A percentile compares a stretch with the other conserved stretches of the same genome.
Evolutionary conservation across 2,888 invertebrate genomes (phyloP).

Genomic region (Drosophila phalerata): DNA sequence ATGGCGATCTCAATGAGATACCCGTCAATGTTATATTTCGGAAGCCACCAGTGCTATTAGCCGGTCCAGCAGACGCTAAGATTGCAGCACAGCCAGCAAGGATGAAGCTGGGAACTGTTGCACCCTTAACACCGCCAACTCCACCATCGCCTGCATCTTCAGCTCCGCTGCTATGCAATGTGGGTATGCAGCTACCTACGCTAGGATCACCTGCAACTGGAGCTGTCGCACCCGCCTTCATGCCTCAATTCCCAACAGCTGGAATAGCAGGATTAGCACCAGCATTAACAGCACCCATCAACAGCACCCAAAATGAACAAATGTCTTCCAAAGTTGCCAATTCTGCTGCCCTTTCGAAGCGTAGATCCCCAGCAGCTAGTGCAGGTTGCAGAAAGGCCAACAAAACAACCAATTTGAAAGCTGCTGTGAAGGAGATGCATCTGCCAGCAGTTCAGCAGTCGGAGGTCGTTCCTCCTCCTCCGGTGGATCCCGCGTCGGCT

Average conservation of each 20-base stretch:
- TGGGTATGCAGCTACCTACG: constrained; percentile 14
- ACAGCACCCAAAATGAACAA: constrained; percentile 63
- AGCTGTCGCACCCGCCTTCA: constrained; percentile 40
- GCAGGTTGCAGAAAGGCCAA: constrained; percentile 45
- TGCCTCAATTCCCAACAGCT: constrained; percentile 23
- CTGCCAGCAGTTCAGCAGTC: constrained; percentile 14
- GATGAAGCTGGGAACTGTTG: constrained; percentile 45
- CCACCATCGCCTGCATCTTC: constrained; percentile 62
- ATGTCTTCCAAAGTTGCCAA: constrained; percentile 78
- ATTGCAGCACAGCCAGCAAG: constrained; percentile 9
- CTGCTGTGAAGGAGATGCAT: neutral
- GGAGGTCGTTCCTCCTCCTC: constrained; percentile 8
- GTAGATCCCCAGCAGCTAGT: constrained; percentile 45
- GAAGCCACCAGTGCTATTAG: constrained; percentile 60
- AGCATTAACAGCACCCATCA: constrained; percentile 17
- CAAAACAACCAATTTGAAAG: constrained; percentile 41
- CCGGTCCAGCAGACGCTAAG: constrained; percentile 43
- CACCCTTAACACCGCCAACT: constrained; percentile 59
- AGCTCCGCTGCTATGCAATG: constrained; percentile 59
- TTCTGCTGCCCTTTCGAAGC: constrained; percentile 48
- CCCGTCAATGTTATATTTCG: constrained; percentile 85
- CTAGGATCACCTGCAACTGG: constrained; percentile 33
- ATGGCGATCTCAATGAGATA: constrained; percentile 82
- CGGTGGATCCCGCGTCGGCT: constrained; percentile 8
- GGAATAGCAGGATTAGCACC: neutral